Evolutionary conservation across 1,140 invertebrate genomes (phyloP).

Genomic region (Leucophenga varia): DNA sequence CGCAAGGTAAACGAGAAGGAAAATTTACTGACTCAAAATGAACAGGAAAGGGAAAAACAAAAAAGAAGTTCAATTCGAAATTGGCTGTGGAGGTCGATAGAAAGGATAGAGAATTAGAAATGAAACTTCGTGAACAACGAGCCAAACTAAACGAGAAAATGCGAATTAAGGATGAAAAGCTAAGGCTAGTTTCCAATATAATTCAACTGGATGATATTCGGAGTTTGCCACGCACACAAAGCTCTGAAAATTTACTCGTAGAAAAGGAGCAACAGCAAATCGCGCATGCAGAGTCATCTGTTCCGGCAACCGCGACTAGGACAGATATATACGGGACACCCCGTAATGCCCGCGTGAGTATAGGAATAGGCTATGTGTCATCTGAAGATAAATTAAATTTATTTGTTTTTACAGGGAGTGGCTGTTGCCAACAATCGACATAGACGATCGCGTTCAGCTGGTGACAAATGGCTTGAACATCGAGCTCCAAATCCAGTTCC

Average conservation of each 20-base stretch:
- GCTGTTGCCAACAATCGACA: slow-evolving; percentile 73
- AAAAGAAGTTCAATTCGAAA: slow-evolving; percentile 72
- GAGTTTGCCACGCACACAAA: slow-evolving; percentile 7
- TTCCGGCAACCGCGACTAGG: slow-evolving; percentile 23
- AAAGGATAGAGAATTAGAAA: slow-evolving; percentile 65
- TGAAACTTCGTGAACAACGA: slow-evolving; percentile 67
- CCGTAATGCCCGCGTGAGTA: too few relatives aligned
- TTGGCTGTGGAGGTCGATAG: slow-evolving; percentile 72
- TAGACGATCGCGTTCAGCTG: slow-evolving; percentile 75
- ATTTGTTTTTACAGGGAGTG: slow-evolving; percentile 53
- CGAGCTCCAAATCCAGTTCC: slow-evolving; percentile 71
- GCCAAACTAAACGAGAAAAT: slow-evolving; percentile 61
- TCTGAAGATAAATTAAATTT: not conserved
- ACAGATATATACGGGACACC: slow-evolving; percentile 42
- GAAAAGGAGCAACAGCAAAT: slow-evolving; percentile 41
- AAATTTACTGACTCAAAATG: slow-evolving; percentile 68
- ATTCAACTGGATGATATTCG: slow-evolving; percentile 31
- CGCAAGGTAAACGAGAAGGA: slow-evolving; percentile 67
- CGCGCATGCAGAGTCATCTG: too few relatives aligned
- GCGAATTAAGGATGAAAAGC: slow-evolving; percentile 59
- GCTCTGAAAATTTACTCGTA: slow-evolving; percentile 27
- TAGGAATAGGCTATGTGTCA: too few relatives aligned
- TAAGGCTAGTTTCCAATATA: slow-evolving; percentile 44
- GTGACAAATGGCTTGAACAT: slow-evolving; percentile 89
- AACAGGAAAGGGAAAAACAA: slow-evolving; percentile 73